Percentiles rank a stretch among this genome's conserved stretches.
phyloP scores from a whole-genome alignment of 2,113 vertebrate species.

The Eidolon helvum region DNA sequence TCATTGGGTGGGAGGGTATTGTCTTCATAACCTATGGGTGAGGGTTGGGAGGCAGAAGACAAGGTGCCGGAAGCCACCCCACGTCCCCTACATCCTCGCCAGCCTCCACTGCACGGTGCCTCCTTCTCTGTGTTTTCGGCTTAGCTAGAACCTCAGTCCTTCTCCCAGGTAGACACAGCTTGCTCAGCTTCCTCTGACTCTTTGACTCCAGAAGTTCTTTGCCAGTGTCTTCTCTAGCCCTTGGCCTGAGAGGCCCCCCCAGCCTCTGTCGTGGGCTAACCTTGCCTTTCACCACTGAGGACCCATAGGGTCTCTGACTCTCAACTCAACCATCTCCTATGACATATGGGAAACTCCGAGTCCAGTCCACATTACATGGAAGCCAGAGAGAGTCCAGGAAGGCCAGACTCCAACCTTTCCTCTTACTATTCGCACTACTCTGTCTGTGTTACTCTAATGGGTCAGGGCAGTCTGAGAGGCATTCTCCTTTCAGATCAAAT shows the following conservation, averaged over 20 bases:
- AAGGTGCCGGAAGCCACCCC: not conserved
- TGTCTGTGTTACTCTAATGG: not conserved
- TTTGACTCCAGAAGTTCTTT: not conserved
- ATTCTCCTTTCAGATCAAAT: conserved; percentile 12
- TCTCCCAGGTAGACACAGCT: not conserved
- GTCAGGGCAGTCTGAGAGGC: not conserved
- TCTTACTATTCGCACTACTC: not conserved
- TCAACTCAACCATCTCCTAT: not conserved
- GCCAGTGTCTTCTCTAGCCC: not conserved
- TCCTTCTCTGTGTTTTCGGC: not conserved
- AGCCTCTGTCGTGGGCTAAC: not conserved
- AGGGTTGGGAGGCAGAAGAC: not conserved
- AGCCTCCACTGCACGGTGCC: not conserved
- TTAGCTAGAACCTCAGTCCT: not conserved
- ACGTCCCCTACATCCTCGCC: not conserved
- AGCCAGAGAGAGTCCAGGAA: not conserved
- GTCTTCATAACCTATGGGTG: not conserved
- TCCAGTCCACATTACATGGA: not conserved
- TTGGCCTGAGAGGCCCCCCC: not conserved
- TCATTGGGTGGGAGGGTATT: not conserved
- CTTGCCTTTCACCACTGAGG: not conserved
- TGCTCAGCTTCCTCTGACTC: not conserved
- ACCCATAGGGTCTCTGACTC: not conserved
- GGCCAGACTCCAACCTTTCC: not conserved
- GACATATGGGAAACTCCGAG: not conserved